Conservation (phyloP, 2,113 vertebrate species). For the Hippocampus abdominalis region DNA sequence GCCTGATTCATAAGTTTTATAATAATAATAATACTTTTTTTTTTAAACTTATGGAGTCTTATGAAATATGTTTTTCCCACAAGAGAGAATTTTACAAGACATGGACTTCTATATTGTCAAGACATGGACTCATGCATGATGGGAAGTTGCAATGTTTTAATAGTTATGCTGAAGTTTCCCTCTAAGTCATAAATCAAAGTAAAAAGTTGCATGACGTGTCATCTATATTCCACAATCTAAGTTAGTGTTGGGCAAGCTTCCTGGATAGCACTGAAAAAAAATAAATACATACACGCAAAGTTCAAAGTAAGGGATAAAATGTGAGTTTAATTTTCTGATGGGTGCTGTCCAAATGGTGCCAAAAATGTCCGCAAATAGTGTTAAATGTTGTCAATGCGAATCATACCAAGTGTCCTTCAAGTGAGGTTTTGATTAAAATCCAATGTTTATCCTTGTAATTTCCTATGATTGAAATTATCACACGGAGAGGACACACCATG, state of each 20-base stretch:
- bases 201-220: constrained; percentile 27
- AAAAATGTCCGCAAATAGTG: constrained; percentile 9
- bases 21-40: too few species aligned
- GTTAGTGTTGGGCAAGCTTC: constrained; percentile 41
- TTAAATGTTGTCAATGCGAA: constrained; percentile 24
- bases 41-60: background rate
- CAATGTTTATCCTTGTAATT: constrained; percentile 14
- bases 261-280: constrained; percentile 29
- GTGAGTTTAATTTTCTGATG: constrained; percentile 29
- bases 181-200: constrained; percentile 47
- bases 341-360: background rate
- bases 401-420: constrained; percentile 18
- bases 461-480: constrained; percentile 39
- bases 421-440: constrained; percentile 24
- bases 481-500: constrained; percentile 14
- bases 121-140: background rate
- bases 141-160: constrained; percentile 1
- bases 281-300: constrained; percentile 53
- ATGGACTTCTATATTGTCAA: constrained; percentile 6
- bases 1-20: background rate
- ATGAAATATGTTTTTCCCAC: constrained; percentile 3
- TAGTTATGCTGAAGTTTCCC: constrained; percentile 27
- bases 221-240: constrained; percentile 53
- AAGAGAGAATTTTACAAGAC: background rate
- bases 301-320: constrained; percentile 48